Conservation (phyloP, 2,797 vertebrate genomes). For the Melanogrammus aeglefinus region DNA sequence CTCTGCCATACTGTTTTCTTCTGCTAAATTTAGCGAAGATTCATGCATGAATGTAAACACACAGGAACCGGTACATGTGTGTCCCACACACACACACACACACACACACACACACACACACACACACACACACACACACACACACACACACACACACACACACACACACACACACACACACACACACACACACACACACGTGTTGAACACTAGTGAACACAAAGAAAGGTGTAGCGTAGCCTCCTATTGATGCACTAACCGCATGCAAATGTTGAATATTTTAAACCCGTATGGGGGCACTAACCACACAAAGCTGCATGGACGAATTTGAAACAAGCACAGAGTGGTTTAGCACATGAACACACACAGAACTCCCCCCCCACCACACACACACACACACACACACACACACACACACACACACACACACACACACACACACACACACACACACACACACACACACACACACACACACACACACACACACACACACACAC, state of each 20-base stretch:
- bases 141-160: slow-evolving; percentile 2
- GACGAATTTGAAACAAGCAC: background rate
- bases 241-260: background rate
- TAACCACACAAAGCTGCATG: background rate
- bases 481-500: background rate
- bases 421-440: slow-evolving; percentile 23
- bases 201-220: background rate
- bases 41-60: background rate
- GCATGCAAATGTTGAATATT: slow-evolving; percentile 15
- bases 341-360: slow-evolving; percentile 7
- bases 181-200: background rate
- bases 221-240: background rate
- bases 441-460: slow-evolving; percentile 17
- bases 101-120: background rate
- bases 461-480: background rate
- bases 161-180: background rate
- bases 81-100: slow-evolving; percentile 5
- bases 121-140: background rate
- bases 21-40: background rate
- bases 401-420: slow-evolving; percentile 15
- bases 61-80: background rate
- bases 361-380: slow-evolving; percentile 5
- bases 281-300: background rate
- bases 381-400: background rate
- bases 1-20: too few relatives aligned